Evolutionary conservation across 2,888 invertebrate genomes (phyloP).

Genomic region (Choristoneura rosaceana): DNA sequence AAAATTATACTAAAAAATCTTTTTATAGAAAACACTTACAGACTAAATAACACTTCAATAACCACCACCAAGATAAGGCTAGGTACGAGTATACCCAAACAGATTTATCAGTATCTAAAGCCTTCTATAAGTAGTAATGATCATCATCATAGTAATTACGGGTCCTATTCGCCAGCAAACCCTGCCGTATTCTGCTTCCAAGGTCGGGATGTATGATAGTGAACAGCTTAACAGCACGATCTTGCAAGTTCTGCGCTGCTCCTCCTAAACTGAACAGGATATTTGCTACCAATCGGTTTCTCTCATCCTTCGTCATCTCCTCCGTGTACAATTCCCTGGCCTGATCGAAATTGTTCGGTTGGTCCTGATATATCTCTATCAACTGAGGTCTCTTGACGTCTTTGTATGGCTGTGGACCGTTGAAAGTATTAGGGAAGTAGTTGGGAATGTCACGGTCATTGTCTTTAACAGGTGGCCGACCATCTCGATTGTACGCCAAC

Average conservation of each 20-base stretch:
- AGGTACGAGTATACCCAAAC: not conserved
- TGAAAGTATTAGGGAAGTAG: slow-evolving; percentile 97
- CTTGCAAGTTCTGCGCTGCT: slow-evolving; percentile 92
- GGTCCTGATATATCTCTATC: slow-evolving; percentile 87
- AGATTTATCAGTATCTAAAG: too few species aligned
- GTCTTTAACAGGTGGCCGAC: slow-evolving; percentile 89
- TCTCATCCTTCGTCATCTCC: slow-evolving; percentile 89
- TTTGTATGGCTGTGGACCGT: slow-evolving; percentile 90
- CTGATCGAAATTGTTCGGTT: slow-evolving; percentile 95
- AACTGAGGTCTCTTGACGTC: slow-evolving; percentile 83
- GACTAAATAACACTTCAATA: slow-evolving; percentile 6
- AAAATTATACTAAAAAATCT: too few species aligned
- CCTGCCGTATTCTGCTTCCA: slow-evolving; percentile 87
- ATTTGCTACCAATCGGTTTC: slow-evolving; percentile 91
- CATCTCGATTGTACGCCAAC: slow-evolving; percentile 94
- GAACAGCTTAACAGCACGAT: slow-evolving; percentile 91
- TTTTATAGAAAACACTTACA: not conserved
- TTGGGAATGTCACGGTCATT: slow-evolving; percentile 96
- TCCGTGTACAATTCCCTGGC: slow-evolving; percentile 91
- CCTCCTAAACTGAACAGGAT: slow-evolving; percentile 90
- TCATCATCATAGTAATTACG: slow-evolving; percentile 26
- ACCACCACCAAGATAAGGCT: slow-evolving; percentile 7
- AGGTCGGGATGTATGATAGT: slow-evolving; percentile 89
- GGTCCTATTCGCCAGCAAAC: slow-evolving; percentile 56
- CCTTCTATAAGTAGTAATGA: not conserved